Evolutionary conservation across 2,797 vertebrate species (phyloP).

Genomic region (Labroides dimidiatus): DNA sequence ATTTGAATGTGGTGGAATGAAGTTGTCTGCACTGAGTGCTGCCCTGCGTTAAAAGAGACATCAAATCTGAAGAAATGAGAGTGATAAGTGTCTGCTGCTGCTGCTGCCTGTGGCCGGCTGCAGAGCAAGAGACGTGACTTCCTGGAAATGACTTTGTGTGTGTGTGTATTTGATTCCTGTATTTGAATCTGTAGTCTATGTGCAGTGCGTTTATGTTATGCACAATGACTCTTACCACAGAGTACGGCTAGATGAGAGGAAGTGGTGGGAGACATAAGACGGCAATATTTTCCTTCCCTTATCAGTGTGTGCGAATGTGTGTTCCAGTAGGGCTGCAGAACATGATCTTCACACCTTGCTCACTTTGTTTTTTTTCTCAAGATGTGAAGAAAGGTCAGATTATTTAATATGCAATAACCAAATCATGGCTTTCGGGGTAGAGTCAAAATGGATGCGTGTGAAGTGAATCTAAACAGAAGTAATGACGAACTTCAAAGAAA

Average conservation of each 20-base stretch:
- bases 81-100: constrained; percentile 66
- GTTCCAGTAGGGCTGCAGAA: constrained; percentile 46
- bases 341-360: constrained; percentile 22
- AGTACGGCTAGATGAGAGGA: constrained; percentile 77
- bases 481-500: constrained; percentile 1
- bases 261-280: constrained; percentile 79
- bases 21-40: constrained; percentile 55
- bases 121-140: constrained; percentile 79
- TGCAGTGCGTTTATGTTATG: constrained; percentile 76
- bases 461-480: neutral
- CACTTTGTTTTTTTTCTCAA: constrained; percentile 24
- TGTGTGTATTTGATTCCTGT: constrained; percentile 73
- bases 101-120: constrained; percentile 77
- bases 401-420: constrained; percentile 5
- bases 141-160: constrained; percentile 80
- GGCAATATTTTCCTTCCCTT: constrained; percentile 67
- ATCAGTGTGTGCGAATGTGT: constrained; percentile 42
- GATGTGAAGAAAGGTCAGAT: constrained; percentile 9
- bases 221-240: constrained; percentile 79
- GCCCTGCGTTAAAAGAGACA: constrained; percentile 55
- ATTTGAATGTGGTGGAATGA: constrained; percentile 55
- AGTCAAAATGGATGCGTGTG: neutral
- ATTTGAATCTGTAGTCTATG: constrained; percentile 68
- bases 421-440: neutral
- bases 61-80: constrained; percentile 75